Evolutionary conservation across 2,113 vertebrate species (phyloP).

Genomic region (Syngnathus typhle): DNA sequence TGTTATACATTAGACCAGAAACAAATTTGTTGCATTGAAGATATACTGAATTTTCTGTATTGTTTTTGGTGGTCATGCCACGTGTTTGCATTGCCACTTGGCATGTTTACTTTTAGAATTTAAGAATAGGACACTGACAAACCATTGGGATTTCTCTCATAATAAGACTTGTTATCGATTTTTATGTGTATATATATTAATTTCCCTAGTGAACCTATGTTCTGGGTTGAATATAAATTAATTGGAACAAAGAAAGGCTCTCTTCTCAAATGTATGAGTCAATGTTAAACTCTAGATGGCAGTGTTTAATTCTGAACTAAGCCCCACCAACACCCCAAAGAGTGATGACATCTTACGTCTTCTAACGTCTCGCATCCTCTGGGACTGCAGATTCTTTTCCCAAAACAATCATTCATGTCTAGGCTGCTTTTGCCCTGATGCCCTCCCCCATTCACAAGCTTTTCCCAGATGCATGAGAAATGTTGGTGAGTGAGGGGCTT

Average conservation of each 20-base stretch:
- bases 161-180: neutral
- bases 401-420: constrained; percentile 19
- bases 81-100: neutral
- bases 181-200: neutral
- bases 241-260: neutral
- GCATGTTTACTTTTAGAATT: neutral
- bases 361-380: constrained; percentile 23
- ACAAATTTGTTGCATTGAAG: neutral
- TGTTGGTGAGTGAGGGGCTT: constrained; percentile 40
- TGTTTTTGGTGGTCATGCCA: neutral
- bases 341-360: constrained; percentile 10
- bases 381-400: constrained; percentile 16
- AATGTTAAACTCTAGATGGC: constrained; percentile 50
- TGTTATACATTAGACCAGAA: neutral
- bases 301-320: constrained; percentile 51
- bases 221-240: neutral
- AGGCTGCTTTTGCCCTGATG: constrained; percentile 10
- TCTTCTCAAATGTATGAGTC: constrained; percentile 6
- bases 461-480: constrained; percentile 18
- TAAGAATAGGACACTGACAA: neutral
- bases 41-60: neutral
- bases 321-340: neutral
- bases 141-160: neutral
- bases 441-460: constrained; percentile 23
- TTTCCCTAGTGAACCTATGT: neutral